phyloP scores from a whole-genome alignment of 1,140 invertebrate genomes.

The Ceratosolen solmsi region DNA sequence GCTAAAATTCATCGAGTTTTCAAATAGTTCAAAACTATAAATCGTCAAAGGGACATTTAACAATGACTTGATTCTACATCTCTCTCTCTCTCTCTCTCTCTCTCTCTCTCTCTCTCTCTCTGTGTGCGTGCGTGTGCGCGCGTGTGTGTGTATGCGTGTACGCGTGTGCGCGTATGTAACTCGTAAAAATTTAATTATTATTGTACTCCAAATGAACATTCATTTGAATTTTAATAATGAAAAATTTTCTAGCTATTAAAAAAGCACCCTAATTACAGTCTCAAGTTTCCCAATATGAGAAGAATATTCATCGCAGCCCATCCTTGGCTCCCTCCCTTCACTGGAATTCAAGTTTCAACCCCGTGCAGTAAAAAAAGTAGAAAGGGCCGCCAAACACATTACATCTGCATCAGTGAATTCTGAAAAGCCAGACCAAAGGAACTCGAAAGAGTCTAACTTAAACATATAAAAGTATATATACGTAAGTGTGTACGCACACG shows the following conservation, averaged over 20 bases:
- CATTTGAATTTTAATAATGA: constrained; percentile 28
- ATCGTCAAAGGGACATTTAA: too few relatives aligned
- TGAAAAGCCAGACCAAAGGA: constrained; percentile 19
- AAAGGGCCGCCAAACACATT: constrained; percentile 29
- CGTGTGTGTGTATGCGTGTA: too few relatives aligned
- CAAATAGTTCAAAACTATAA: too few relatives aligned
- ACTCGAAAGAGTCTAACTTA: constrained; percentile 27
- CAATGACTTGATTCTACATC: too few relatives aligned
- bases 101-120: too few relatives aligned
- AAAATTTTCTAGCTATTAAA: constrained; percentile 30
- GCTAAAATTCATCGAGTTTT: too few relatives aligned
- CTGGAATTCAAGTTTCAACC: constrained; percentile 20
- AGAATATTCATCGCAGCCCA: constrained; percentile 41
- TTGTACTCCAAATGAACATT: constrained; percentile 8
- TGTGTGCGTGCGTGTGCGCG: too few relatives aligned
- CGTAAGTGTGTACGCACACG: neutral
- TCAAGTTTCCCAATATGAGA: constrained; percentile 36
- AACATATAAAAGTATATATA: constrained; percentile 26
- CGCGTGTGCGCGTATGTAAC: neutral
- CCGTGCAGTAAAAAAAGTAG: constrained; percentile 25
- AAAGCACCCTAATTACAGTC: constrained; percentile 28
- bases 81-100: too few relatives aligned
- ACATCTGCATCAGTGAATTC: constrained; percentile 27
- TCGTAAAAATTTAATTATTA: constrained; percentile 28
- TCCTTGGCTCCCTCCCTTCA: constrained; percentile 7